Conservation (phyloP, 2,113 vertebrate species). For the Nansenia antarctica region DNA sequence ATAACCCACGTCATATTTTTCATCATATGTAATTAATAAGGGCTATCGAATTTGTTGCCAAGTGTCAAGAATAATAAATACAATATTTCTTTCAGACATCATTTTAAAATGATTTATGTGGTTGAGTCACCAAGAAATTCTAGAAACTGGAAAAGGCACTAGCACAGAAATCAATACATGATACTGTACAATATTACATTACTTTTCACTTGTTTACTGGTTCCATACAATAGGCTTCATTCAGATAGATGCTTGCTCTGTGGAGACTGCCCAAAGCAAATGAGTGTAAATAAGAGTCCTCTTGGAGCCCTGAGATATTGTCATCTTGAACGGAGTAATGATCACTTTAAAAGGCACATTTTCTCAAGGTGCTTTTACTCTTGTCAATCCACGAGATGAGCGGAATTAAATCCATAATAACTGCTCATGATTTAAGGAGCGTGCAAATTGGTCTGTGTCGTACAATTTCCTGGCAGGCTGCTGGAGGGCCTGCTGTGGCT, state of each 20-base stretch:
- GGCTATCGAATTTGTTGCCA: slow-evolving; percentile 74
- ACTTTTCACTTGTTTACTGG: slow-evolving; percentile 50
- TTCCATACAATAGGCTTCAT: slow-evolving; percentile 67
- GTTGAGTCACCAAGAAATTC: slow-evolving; percentile 62
- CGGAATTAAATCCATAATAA: slow-evolving; percentile 46
- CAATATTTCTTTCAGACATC: slow-evolving; percentile 71
- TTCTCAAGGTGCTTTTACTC: slow-evolving; percentile 16
- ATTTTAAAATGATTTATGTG: slow-evolving; percentile 71
- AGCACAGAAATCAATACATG: slow-evolving; percentile 66
- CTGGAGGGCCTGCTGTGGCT: slow-evolving; percentile 43
- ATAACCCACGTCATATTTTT: slow-evolving; percentile 72
- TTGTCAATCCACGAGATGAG: slow-evolving; percentile 41
- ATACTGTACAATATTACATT: slow-evolving; percentile 71
- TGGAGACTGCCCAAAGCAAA: no score
- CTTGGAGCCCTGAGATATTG: not conserved
- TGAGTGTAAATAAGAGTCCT: slow-evolving; percentile 40
- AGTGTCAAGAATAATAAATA: slow-evolving; percentile 76
- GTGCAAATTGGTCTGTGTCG: slow-evolving; percentile 7
- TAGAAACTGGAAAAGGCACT: slow-evolving; percentile 54
- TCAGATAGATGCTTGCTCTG: no score
- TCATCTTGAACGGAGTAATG: slow-evolving; percentile 20
- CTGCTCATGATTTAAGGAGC: slow-evolving; percentile 56
- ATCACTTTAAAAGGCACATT: slow-evolving; percentile 24
- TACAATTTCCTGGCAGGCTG: slow-evolving; percentile 19
- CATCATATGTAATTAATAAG: slow-evolving; percentile 75